Percentiles rank a stretch among this genome's conserved stretches.
These are phyloP conservation scores for Bubo scandiacus DNA, from an alignment of 2,113 vertebrate genomes.

Conservation along the genomic window DNA sequence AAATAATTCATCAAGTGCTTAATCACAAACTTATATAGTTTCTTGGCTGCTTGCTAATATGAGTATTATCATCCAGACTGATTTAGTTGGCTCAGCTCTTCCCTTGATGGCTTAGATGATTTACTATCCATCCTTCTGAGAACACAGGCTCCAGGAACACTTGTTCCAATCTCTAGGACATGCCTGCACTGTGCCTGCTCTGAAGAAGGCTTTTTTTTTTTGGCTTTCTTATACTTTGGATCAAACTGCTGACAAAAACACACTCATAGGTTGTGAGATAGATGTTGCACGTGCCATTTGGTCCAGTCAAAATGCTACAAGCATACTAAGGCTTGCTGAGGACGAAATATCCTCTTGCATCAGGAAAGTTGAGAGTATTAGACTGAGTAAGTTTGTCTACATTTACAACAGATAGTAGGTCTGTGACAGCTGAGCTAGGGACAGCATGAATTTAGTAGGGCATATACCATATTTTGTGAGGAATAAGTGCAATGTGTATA, in stretches of 20 bases:
- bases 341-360: not conserved
- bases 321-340: not conserved
- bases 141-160: not conserved
- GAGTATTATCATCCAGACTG: conserved; percentile 13
- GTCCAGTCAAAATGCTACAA: not conserved
- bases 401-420: not conserved
- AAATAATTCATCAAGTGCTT: conserved; percentile 25
- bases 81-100: conserved; percentile 31
- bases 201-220: not conserved
- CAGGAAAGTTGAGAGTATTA: not conserved
- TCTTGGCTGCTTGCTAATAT: conserved; percentile 2
- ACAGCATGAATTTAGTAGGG: not conserved
- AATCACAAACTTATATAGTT: conserved; percentile 31
- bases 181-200: not conserved
- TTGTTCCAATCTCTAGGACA: not conserved
- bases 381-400: not conserved
- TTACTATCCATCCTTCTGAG: conserved; percentile 11
- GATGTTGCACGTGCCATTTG: not conserved
- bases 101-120: conserved; percentile 6
- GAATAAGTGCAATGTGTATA: not conserved
- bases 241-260: not conserved
- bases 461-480: not conserved
- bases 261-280: not conserved
- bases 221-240: not conserved
- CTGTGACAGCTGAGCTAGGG: not conserved